Percentiles rank a stretch among this genome's conserved stretches.
These are phyloP conservation scores for Temnopleurus reevesii DNA, from an alignment of 53 echinoderm and acorn worm genomes.

Conservation along the genomic window DNA sequence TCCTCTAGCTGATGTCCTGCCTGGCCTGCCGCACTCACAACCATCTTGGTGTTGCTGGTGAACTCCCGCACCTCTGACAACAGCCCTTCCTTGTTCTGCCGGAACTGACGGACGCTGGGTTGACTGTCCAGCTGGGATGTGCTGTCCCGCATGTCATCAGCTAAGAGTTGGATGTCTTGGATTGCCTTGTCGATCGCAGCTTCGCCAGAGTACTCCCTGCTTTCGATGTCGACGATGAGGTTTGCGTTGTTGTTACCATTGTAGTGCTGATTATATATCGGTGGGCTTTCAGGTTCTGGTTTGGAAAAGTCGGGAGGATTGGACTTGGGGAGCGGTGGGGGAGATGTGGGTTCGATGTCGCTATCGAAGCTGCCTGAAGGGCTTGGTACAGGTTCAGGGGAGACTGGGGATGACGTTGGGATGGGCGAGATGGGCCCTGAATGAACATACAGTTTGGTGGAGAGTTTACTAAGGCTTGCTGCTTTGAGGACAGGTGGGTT, in stretches of 20 bases:
- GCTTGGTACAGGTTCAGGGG: slow-evolving; percentile 66
- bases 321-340: slow-evolving; percentile 72
- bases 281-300: not conserved
- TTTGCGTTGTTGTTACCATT: not conserved
- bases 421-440: slow-evolving; percentile 1
- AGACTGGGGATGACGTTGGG: slow-evolving; percentile 22
- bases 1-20: slow-evolving; percentile 67
- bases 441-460: not conserved
- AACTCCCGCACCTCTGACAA: slow-evolving; percentile 87
- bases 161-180: slow-evolving; percentile 74
- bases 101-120: slow-evolving; percentile 65
- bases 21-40: slow-evolving; percentile 90
- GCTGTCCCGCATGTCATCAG: slow-evolving; percentile 57
- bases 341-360: slow-evolving; percentile 51
- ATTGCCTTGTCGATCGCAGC: slow-evolving; percentile 66
- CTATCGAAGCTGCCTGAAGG: slow-evolving; percentile 27
- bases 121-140: slow-evolving; percentile 24
- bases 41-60: slow-evolving; percentile 92
- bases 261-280: not conserved
- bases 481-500: slow-evolving; percentile 47
- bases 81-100: slow-evolving; percentile 68
- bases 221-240: slow-evolving; percentile 65
- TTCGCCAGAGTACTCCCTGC: slow-evolving; percentile 74
- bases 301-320: slow-evolving; percentile 58
- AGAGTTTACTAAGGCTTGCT: slow-evolving; percentile 34